These are phyloP conservation scores for Pelvicachromis taeniatus DNA, from an alignment of 2,113 vertebrate genomes.

Conservation along the genomic window DNA sequence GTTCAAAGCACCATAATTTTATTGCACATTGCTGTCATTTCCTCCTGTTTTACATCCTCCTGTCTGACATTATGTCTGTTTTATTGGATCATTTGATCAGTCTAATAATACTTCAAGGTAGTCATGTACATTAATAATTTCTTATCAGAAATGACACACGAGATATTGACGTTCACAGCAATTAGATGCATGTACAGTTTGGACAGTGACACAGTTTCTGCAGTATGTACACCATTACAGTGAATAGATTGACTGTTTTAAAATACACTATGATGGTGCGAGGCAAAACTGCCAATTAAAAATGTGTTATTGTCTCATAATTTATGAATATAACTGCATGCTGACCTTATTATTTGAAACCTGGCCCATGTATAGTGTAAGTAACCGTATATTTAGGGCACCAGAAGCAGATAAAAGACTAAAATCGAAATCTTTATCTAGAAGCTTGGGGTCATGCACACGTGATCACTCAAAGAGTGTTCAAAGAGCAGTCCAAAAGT, in stretches of 20 bases:
- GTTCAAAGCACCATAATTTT: not conserved
- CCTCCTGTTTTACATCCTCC: not conserved
- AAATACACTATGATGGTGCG: not conserved
- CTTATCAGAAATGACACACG: accelerated
- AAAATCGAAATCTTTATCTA: not conserved
- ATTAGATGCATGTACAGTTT: not conserved
- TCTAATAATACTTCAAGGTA: not conserved
- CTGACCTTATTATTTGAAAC: not conserved
- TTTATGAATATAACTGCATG: not conserved
- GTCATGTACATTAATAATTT: not conserved
- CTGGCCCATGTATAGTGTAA: not conserved
- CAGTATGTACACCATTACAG: not conserved
- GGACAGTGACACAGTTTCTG: not conserved
- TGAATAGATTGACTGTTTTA: not conserved
- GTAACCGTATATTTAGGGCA: accelerated
- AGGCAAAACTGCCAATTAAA: not conserved
- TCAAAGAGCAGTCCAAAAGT: not conserved
- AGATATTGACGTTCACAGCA: not conserved
- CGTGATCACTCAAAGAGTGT: not conserved
- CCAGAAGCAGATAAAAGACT: not conserved
- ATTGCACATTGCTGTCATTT: not conserved
- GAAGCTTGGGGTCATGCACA: not conserved
- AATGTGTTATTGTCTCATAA: not conserved
- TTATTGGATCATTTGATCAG: not conserved
- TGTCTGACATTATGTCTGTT: not conserved